Evolutionary conservation across 2,113 vertebrate species (phyloP), one percentile per base, ranked within the genome.

Genomic region (Aspiorhynchus laticeps): DNA sequence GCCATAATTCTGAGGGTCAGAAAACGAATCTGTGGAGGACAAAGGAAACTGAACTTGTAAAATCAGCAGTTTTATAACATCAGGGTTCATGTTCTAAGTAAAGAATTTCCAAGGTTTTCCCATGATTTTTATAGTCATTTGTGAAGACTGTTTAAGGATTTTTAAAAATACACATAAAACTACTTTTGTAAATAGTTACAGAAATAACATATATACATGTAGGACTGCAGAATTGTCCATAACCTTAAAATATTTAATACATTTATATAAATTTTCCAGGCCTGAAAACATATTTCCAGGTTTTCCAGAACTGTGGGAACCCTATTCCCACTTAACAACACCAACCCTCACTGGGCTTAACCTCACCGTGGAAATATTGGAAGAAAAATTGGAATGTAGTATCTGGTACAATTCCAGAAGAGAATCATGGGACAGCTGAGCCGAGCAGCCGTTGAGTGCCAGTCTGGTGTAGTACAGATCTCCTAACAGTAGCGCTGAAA

Each of bases 381-480:
- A 95, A 41, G 98, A 99, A 90, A 99, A 94, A 93, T 98, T 99
- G 79, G 91, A 85, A 38, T 96, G 95, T 79, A 99, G 91, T 73
- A 95, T 96, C 67, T 94, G 91, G 93, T 95, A 96, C 71, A 98
- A 87, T 69, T 97, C 95, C 93, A 96, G 94, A 87, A 97, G 84
- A 14, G 95, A 95, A 87, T 81, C 93, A 87, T 96, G 94, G 69
- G 97, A 96, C 3, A 99, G 95, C 38, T 95, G 95, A 1, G 95
- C 90, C 2, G 91, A 95, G 88, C 94, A 96, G n/a, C 97, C 98
- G 51, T 95, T 97, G 43, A 99, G 92, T 0, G 96, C 94, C 90
- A 99, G 82, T 82, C 96, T 96, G 0, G 97, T 97, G 89, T 96
- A 98, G 92, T 97, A 99, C 83, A 99, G 95, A 93, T 99, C 98